Percentiles rank a stretch among this genome's conserved stretches.
Conservation (phyloP, 2,113 vertebrate genomes). For the Strigops habroptila region DNA sequence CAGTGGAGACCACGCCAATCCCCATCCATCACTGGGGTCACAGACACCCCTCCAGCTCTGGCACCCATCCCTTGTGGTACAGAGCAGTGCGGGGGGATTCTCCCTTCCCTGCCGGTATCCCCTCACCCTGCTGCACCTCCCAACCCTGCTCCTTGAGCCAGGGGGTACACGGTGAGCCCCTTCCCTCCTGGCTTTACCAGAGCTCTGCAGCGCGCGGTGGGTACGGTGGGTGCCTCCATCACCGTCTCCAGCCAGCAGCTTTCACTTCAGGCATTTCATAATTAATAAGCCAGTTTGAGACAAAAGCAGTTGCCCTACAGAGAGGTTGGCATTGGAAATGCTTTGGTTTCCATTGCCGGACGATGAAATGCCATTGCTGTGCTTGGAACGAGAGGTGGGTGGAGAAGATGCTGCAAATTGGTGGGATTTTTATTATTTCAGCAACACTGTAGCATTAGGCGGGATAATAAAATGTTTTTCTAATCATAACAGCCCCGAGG, state of each 20-base stretch:
- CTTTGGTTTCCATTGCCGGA: fast-evolving
- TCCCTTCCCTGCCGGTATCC: background rate
- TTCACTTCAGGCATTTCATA: background rate
- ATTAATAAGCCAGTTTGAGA: background rate
- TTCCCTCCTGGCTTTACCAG: background rate
- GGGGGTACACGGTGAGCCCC: fast-evolving
- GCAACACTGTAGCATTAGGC: background rate
- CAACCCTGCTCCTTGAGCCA: background rate
- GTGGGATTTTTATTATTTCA: background rate
- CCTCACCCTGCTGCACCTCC: fast-evolving
- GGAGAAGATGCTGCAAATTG: background rate
- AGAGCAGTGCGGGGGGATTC: background rate
- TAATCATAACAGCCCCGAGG: background rate
- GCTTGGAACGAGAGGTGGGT: fast-evolving
- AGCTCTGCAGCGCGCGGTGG: background rate
- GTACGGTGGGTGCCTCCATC: background rate
- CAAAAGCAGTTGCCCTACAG: background rate
- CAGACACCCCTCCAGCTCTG: background rate
- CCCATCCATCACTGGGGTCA: fast-evolving
- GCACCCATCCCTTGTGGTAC: background rate
- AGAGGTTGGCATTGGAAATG: background rate
- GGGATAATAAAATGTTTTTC: background rate
- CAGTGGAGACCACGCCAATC: fast-evolving
- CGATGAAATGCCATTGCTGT: fast-evolving
- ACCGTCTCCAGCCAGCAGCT: background rate